These are phyloP conservation scores for Dryobotodes eremita DNA, from an alignment of 2,888 invertebrate species.

Conservation along the genomic window DNA sequence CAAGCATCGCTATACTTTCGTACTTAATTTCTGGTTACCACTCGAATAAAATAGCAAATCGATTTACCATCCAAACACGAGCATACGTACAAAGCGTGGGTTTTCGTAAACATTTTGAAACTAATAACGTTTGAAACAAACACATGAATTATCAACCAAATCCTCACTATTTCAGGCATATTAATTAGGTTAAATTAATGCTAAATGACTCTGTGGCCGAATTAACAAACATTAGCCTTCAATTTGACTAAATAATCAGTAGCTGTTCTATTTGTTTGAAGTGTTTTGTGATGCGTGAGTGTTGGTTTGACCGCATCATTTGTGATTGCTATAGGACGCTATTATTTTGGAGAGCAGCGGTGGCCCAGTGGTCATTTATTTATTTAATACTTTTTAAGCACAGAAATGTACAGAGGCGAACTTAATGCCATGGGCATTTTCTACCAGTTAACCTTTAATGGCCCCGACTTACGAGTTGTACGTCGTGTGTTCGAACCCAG, in stretches of 20 bases:
- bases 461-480: not conserved
- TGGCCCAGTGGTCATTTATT: not conserved
- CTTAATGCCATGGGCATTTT: no score
- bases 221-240: conserved; percentile 41
- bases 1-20: no score
- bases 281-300: conserved; percentile 4
- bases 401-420: no score
- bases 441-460: no score
- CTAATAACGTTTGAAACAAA: conserved; percentile 53
- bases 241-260: conserved; percentile 47
- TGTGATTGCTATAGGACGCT: not conserved
- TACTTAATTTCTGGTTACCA: conserved; percentile 2
- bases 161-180: conserved; percentile 39
- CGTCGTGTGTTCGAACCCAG: not conserved
- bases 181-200: conserved; percentile 54
- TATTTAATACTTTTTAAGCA: no score
- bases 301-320: conserved; percentile 1
- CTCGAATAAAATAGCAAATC: conserved; percentile 24
- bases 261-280: conserved; percentile 22
- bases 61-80: conserved; percentile 7
- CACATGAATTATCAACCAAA: conserved; percentile 51
- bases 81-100: not conserved
- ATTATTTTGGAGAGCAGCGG: not conserved
- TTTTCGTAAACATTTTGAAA: conserved; percentile 39
- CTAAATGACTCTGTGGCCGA: conserved; percentile 37